Conservation (phyloP, 2,113 vertebrate genomes). For the Lepisosteus osseus region DNA sequence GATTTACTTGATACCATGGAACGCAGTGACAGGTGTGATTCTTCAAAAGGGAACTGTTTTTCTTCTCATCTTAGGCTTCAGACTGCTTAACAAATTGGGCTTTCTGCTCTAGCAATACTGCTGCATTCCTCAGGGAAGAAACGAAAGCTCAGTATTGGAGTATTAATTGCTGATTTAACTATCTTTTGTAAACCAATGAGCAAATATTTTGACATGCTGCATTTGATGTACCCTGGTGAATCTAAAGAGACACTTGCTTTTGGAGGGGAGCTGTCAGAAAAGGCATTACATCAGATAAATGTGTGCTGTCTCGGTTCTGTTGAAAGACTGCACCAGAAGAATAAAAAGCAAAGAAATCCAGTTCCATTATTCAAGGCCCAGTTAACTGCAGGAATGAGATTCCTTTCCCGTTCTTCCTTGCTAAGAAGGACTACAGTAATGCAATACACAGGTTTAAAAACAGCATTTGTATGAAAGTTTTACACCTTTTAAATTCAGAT, state of each 20-base stretch:
- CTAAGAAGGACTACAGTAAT: no score
- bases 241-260: background rate
- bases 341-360: no score
- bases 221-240: conserved; percentile 8
- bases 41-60: conserved; percentile 8
- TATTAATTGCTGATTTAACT: conserved; percentile 20
- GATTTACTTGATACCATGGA: conserved; percentile 18
- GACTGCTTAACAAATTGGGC: background rate
- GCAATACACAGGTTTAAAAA: no score
- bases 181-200: conserved; percentile 12
- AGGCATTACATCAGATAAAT: background rate
- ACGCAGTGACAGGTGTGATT: conserved; percentile 21
- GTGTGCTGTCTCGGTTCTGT: no score
- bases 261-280: background rate
- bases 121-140: background rate
- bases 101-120: background rate
- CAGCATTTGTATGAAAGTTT: no score
- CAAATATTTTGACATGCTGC: conserved; percentile 26
- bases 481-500: background rate
- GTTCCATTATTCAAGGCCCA: no score
- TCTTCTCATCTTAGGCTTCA: background rate
- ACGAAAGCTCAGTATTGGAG: conserved; percentile 1
- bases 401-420: no score
- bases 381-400: no score
- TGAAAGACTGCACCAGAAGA: no score